Evolutionary conservation across 2,797 vertebrate genomes (phyloP).

Genomic region (Rhabdomys pumilio): DNA sequence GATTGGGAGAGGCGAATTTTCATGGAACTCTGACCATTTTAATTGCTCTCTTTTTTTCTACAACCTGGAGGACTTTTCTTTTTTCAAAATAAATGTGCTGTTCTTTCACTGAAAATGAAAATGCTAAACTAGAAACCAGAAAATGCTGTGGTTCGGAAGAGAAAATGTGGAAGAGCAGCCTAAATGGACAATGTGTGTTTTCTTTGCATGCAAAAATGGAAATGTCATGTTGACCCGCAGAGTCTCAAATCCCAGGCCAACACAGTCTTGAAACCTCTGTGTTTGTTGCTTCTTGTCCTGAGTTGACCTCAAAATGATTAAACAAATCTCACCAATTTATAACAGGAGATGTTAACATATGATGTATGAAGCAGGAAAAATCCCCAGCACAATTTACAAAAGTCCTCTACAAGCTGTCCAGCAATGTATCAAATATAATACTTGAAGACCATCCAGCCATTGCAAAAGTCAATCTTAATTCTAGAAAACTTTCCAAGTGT

Average conservation of each 20-base stretch:
- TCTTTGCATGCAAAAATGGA: conserved; percentile 72
- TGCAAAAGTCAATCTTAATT: conserved; percentile 17
- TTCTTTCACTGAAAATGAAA: conserved; percentile 74
- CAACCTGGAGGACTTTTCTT: conserved; percentile 47
- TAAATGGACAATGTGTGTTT: conserved; percentile 70
- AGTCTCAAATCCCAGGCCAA: conserved; percentile 72
- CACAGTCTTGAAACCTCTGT: conserved; percentile 22
- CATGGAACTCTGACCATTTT: conserved; percentile 41
- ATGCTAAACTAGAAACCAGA: conserved; percentile 68
- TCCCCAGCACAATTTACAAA: conserved; percentile 60
- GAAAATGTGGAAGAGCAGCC: conserved; percentile 80
- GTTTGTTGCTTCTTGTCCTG: conserved; percentile 69
- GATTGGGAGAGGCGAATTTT: conserved; percentile 29
- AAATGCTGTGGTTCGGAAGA: conserved; percentile 73
- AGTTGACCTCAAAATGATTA: conserved; percentile 64
- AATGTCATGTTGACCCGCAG: conserved; percentile 59
- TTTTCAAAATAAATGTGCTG: conserved; percentile 80
- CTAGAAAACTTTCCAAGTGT: background rate
- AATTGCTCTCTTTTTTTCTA: conserved; percentile 69
- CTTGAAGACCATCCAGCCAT: background rate
- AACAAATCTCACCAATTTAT: conserved; percentile 9
- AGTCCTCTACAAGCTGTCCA: conserved; percentile 8
- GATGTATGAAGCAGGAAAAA: conserved; percentile 61
- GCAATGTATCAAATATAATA: conserved; percentile 32
- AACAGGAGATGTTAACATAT: background rate